A percentile compares a stretch with the other conserved stretches of the same genome.
These are phyloP conservation scores for Habropoda laboriosa DNA, from an alignment of 1,140 invertebrate species.

Conservation along the genomic window DNA sequence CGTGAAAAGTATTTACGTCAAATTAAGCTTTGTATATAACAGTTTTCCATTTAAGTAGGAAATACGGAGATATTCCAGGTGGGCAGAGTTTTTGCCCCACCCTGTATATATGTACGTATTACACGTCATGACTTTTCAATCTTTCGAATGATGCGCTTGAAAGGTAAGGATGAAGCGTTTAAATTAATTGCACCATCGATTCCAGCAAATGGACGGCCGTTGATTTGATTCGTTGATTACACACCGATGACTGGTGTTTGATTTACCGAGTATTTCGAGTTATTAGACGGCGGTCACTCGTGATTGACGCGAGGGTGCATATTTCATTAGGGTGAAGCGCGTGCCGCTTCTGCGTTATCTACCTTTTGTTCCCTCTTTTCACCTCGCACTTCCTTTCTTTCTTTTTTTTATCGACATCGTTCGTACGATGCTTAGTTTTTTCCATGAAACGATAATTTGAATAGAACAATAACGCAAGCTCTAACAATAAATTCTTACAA, in stretches of 20 bases:
- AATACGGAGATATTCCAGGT: too few species aligned
- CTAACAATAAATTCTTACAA: neutral
- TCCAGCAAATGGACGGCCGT: conserved; percentile 17
- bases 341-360: neutral
- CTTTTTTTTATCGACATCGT: neutral
- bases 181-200: conserved; percentile 61
- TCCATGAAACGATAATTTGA: neutral
- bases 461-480: neutral
- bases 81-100: too few species aligned
- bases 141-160: conserved; percentile 18
- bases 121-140: conserved; percentile 24
- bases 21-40: too few species aligned
- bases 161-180: conserved; percentile 44
- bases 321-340: conserved; percentile 50
- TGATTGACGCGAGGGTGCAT: conserved; percentile 54
- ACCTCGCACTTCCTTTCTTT: too few species aligned
- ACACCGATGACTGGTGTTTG: conserved; percentile 47
- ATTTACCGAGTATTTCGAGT: conserved; percentile 51
- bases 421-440: neutral
- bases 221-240: conserved; percentile 63
- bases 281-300: conserved; percentile 41
- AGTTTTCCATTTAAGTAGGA: too few species aligned
- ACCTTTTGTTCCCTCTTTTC: neutral
- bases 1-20: too few species aligned
- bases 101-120: neutral